Base-by-base conservation (phyloP, 92 coral and sea anemone species). In the Parazoanthus darwini region DNA sequence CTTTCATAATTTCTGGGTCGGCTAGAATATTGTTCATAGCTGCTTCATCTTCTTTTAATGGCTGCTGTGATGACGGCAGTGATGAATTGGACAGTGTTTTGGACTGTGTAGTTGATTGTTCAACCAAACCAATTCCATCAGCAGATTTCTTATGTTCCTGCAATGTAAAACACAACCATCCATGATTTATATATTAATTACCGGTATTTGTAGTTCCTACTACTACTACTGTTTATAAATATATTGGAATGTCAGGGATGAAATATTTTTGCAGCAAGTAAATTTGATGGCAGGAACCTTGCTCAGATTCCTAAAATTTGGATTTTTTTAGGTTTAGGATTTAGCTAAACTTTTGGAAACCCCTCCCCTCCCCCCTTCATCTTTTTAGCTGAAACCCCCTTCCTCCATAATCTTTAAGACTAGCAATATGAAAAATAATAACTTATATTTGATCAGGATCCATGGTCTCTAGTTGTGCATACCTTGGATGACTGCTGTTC, bases 11-110 rank as follows among this genome's bases (percentile, higher is more conserved):
- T 88, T 94, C 96, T 54, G 94, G 94, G 54, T 91, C 91, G 44
- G 94, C 91, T 50, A 93, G 70, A 22, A 95, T 90, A 37, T 92
- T 86, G 37, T 83, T 80, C 98, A 95, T 93, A 76, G 88, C 89
- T 22, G 88, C 94, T 67, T 95, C 91, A 79, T 95, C 98, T 35
- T 82, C 98, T 59, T 90, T 78, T 81, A 96, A 90, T 51, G 93
- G 89, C 51, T 90, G 78, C n/a, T 48, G 85, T 50, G 92, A 63
- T 10, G 68, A 46, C 25, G 88, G 79, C 54, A 56, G 83, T 14
- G 59, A 81, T 44, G 80, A 22, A 23, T 8, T 42, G 33, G 86
- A 18, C 5, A 73, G 18, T 71, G 51, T 33, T 44, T 54, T 42
- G 22, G 91, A 23, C 42, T 74, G 82, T n/a, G 82, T 68, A 82